Evolutionary conservation across 2,797 vertebrate species (phyloP).

Genomic region (Erethizon dorsatum): DNA sequence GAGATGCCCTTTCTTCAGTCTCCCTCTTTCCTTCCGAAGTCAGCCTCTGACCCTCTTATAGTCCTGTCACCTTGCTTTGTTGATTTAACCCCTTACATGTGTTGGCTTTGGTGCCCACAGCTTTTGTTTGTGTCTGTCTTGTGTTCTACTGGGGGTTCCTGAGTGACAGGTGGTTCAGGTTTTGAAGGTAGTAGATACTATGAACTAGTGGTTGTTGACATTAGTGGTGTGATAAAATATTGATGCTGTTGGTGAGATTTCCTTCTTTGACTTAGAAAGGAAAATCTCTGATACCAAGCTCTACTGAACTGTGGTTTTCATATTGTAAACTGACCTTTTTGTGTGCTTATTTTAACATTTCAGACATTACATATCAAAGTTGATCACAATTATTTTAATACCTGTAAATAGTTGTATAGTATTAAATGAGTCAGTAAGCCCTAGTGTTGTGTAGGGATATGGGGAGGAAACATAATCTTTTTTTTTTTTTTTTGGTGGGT

Average conservation of each 20-base stretch:
- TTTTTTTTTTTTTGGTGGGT: not conserved
- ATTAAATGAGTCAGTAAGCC: not conserved
- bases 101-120: not conserved
- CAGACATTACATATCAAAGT: constrained; percentile 38
- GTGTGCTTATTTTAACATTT: not conserved
- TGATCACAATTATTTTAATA: constrained; percentile 53
- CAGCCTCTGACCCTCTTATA: not conserved
- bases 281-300: not conserved
- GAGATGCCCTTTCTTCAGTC: not conserved
- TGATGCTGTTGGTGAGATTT: not conserved
- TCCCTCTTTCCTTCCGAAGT: not conserved
- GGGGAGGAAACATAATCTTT: not conserved
- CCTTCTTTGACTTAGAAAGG: not conserved
- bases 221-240: not conserved
- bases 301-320: not conserved
- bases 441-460: not conserved
- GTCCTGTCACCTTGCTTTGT: not conserved
- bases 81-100: fast-evolving
- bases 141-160: not conserved
- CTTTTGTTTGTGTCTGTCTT: not conserved
- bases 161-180: not conserved
- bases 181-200: not conserved
- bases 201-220: not conserved
- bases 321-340: not conserved
- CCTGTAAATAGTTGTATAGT: not conserved